phyloP scores from a whole-genome alignment of 53 echinoderm and acorn worm species.

The Zoroaster sp. region DNA sequence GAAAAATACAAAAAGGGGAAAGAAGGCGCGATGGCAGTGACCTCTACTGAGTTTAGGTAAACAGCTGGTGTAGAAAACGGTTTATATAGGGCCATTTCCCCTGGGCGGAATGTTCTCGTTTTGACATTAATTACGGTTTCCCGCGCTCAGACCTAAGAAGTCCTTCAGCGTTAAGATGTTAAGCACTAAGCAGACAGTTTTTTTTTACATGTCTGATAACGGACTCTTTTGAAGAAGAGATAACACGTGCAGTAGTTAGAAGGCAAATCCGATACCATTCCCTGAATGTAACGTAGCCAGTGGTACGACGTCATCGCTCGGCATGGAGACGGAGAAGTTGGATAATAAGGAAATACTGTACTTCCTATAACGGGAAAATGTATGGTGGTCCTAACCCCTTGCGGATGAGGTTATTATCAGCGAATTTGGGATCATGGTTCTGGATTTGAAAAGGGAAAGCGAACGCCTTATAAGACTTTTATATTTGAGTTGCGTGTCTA shows the following conservation, averaged over 20 bases:
- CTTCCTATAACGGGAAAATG: background rate
- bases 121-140: background rate
- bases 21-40: background rate
- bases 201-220: background rate
- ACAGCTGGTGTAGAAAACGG: background rate
- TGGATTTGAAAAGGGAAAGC: no score
- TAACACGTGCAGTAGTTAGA: background rate
- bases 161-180: background rate
- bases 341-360: background rate
- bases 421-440: no score
- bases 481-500: no score
- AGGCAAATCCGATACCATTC: background rate
- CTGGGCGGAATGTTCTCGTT: background rate
- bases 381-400: background rate
- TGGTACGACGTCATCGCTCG: background rate
- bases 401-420: background rate
- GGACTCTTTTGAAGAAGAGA: background rate
- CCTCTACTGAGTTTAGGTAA: background rate
- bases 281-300: background rate
- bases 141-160: background rate
- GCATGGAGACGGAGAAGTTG: background rate
- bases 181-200: background rate
- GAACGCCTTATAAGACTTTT: no score
- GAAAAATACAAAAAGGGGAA: background rate
- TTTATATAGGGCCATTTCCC: background rate